Evolutionary conservation across 2,797 vertebrate genomes (phyloP).

Genomic region (Sparidentex hasta): DNA sequence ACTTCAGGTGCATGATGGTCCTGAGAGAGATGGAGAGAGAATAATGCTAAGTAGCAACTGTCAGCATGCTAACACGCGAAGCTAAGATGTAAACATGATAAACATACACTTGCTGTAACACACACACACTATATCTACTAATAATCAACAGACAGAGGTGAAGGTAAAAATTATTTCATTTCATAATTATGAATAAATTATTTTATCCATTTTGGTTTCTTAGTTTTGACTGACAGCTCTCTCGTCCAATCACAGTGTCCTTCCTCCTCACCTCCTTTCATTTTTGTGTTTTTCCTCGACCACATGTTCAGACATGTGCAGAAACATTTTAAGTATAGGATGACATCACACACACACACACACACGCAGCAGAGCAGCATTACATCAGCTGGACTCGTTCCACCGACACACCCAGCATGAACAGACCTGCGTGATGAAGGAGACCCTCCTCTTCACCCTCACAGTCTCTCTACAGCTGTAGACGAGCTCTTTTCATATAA

Average conservation of each 20-base stretch:
- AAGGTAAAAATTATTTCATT: too few relatives aligned
- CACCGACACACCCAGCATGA: conserved; percentile 7
- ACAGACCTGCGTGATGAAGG: not conserved
- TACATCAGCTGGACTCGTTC: conserved; percentile 13
- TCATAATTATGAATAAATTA: not conserved
- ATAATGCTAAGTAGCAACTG: not conserved
- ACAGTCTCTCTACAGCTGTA: too few relatives aligned
- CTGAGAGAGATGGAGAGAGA: conserved; percentile 69
- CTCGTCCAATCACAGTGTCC: not conserved
- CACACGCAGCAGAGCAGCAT: not conserved
- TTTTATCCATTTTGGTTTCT: not conserved
- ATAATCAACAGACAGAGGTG: too few relatives aligned
- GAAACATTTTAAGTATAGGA: not conserved
- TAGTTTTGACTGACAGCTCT: not conserved
- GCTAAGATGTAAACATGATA: too few relatives aligned
- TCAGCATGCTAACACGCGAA: not conserved
- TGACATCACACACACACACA: conserved; percentile 6
- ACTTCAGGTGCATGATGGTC: conserved; percentile 93
- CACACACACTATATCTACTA: too few relatives aligned
- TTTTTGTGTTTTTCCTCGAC: not conserved
- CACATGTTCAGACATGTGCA: conserved; percentile 3
- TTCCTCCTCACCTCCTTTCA: not conserved
- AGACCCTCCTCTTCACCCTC: not conserved
- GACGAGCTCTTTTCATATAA: too few relatives aligned
- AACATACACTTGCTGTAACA: too few relatives aligned